Evolutionary conservation across 2,113 vertebrate genomes (phyloP), one percentile per base, ranked within the genome.

Genomic region (Panthera leo): DNA sequence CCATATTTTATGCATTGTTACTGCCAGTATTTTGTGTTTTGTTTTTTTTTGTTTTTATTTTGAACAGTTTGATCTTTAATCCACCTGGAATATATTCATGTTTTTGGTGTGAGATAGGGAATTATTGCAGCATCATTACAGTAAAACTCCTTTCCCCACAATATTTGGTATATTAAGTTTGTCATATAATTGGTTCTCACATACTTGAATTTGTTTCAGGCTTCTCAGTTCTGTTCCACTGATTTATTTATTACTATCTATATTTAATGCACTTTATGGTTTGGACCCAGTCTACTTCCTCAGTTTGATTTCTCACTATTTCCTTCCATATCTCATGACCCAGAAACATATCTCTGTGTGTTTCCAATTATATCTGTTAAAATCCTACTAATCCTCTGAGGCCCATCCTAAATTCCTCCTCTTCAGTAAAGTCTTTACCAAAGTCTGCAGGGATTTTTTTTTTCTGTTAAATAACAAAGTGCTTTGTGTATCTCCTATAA

Each of bases 361-460:
- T 95, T 91, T 89, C 86, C 93, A 85, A 42, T 94, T 48, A 55
- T 84, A 86, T 96, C 95, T 79, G 87, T 92, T 89, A 87, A 95
- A 94, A 84, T 79, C 36, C 45, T 86, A n/a, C 84, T 36, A 76
- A 45, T 61, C 91, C 85, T 61, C 27, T 16, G 96, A 80, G 96
- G 95, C 13, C n/a, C 1, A 23, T 92, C 75, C 45, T 86, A 92
- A 94, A 92, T 84, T 73, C 14, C 29, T 71, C 21, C 11, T 42
- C 51, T 88, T 88, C 11, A 83, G 36, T 5, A 21, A 85, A 65
- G 15, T 42, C n/a, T 85, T 85, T 23, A 71, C 45, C 90, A 88
- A 39, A 67, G 21, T 4, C 53, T 58, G 79, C 39, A 85, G 61
- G 23, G n/a, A 6, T 31, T 67, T 76, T 84, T 45, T 39, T 73